Conservation (phyloP, 2,888 invertebrate species). For the Chalcosyrphus nemorum region DNA sequence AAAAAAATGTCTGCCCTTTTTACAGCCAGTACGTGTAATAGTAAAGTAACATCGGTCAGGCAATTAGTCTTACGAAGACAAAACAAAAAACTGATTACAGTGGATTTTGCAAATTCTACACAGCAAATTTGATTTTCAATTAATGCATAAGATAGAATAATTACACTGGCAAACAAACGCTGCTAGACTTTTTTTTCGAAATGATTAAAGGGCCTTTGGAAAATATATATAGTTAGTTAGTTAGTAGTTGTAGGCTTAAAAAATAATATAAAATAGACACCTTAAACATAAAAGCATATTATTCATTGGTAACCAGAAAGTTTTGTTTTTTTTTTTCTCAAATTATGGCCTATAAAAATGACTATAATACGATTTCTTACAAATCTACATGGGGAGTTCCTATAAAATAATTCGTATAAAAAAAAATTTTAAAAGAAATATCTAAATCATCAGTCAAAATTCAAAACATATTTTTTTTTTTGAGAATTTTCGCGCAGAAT, state of each 20-base stretch:
- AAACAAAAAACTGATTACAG: too few relatives aligned
- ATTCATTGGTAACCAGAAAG: conserved; percentile 23
- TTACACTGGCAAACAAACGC: too few relatives aligned
- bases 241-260: neutral
- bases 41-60: too few relatives aligned
- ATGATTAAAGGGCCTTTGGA: too few relatives aligned
- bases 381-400: neutral
- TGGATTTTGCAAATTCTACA: too few relatives aligned
- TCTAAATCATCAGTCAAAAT: conserved; percentile 35
- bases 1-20: too few relatives aligned
- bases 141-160: too few relatives aligned
- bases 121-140: too few relatives aligned
- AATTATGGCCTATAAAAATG: conserved; percentile 59
- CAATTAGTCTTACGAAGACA: too few relatives aligned
- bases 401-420: conserved; percentile 10
- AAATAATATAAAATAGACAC: neutral
- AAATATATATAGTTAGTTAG: neutral
- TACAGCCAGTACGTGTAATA: too few relatives aligned
- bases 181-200: too few relatives aligned
- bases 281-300: neutral
- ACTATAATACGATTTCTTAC: conserved; percentile 52
- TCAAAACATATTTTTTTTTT: neutral
- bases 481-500: neutral
- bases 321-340: conserved; percentile 22
- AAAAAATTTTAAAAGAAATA: neutral